Percentiles rank a stretch among this genome's conserved stretches.
phyloP scores from a whole-genome alignment of 2,797 vertebrate genomes.

The Sebastes ruberrimus region DNA sequence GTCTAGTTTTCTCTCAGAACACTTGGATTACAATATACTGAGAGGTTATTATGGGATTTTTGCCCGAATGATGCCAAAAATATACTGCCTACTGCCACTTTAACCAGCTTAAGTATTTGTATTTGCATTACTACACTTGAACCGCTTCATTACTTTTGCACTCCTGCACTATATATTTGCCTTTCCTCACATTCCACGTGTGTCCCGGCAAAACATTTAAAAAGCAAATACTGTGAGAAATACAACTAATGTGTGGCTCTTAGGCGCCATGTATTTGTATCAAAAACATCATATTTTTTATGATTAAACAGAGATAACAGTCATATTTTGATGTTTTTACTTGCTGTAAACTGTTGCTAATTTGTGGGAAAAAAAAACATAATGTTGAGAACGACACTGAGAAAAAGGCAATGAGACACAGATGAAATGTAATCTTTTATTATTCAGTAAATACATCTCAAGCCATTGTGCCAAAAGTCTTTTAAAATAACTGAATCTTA shows the following conservation, averaged over 20 bases:
- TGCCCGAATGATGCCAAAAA: too few species aligned
- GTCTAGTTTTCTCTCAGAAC: too few species aligned
- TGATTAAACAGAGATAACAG: too few species aligned
- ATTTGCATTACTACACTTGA: not conserved
- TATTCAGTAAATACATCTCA: constrained; percentile 27
- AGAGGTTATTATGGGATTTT: accelerated
- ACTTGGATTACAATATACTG: accelerated
- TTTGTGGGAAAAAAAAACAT: not conserved
- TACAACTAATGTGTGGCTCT: not conserved
- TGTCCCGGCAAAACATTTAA: not conserved
- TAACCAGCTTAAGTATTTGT: not conserved
- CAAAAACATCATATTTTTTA: accelerated
- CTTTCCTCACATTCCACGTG: not conserved
- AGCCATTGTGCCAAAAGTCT: not conserved
- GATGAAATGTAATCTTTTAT: constrained; percentile 45
- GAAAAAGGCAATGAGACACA: not conserved
- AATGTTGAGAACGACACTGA: not conserved
- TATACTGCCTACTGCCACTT: too few species aligned
- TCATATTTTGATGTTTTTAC: not conserved
- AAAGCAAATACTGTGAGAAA: not conserved
- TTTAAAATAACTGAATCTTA: constrained; percentile 9
- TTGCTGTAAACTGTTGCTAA: not conserved
- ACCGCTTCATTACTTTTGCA: not conserved
- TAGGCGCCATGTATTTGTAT: not conserved
- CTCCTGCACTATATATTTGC: not conserved